Base-by-base conservation (phyloP, 2,888 invertebrate genomes). In the Lithosia quadra region DNA sequence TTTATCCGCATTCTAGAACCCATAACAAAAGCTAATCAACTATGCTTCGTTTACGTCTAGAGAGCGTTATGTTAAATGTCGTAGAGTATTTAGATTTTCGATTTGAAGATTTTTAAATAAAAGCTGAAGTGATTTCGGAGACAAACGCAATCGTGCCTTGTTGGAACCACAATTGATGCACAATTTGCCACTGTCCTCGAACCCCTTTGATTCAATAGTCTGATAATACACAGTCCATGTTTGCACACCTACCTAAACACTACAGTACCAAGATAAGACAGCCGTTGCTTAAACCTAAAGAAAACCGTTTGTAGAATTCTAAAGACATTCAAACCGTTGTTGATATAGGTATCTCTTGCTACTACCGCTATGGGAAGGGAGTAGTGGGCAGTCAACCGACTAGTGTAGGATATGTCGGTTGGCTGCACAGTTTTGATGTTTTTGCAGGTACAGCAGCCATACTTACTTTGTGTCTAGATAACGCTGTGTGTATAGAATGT, bases 161-260 rank as follows among this genome's bases (percentile, higher is more conserved):
- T n/a, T n/a, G n/a, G n/a, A 13, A 11, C 13, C 34, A 10, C 34
- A 9, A 1, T 13, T 39, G 13, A 15, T 43, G 49, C n/a, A 7
- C n/a, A 49, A n/a, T 49, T n/a, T 49, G n/a, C 49, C 8, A n/a
- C 49, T n/a, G 49, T 49, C n/a, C 49, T 18, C 9, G 5, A 1
- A n/a, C 49, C 49, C 49, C 49, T 49, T n/a, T 9, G 49, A 49
- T 49, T n/a, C 49, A 18, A n/a, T 49, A n/a, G n/a, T 18, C 8
- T n/a, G 49, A 49, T 49, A 49, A 49, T 43, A 49, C 9, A 49
- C 49, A 4, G 28, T 28, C 2, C n/a, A 1, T 49, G 3, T 49
- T 49, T 49, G 49, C 49, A 49, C 49, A 49, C 49, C 49, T 49
- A 49, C 49, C 49, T 49, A 49, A 49, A 49, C 49, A 49, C n/a